A percentile compares a stretch with the other conserved stretches of the same genome.
Evolutionary conservation across 2,797 vertebrate genomes (phyloP).

Genomic region (Anguilla pacifica): DNA sequence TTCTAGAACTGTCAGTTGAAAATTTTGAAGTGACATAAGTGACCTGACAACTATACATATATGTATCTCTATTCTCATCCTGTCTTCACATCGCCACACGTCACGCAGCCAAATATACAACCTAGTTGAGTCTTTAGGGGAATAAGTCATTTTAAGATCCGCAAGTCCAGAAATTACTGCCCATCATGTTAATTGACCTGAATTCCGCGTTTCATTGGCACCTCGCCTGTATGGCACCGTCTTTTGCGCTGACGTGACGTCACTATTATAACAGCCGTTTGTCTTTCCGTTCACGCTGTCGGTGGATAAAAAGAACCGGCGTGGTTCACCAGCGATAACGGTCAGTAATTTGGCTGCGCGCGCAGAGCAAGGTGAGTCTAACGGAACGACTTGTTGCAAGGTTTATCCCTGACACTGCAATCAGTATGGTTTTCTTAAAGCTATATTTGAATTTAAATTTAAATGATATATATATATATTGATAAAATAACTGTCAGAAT

Average conservation of each 20-base stretch:
- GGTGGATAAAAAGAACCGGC: slow-evolving; percentile 2
- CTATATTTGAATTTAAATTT: neutral
- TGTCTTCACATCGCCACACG: too few species aligned
- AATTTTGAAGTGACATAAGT: too few species aligned
- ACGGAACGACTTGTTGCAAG: neutral
- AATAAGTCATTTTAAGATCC: too few species aligned
- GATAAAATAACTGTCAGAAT: neutral
- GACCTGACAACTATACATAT: too few species aligned
- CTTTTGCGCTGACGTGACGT: neutral
- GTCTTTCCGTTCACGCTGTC: neutral
- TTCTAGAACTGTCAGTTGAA: too few species aligned
- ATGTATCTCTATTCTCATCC: too few species aligned
- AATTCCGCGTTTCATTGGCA: neutral
- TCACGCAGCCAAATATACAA: too few species aligned
- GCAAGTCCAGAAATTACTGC: too few species aligned
- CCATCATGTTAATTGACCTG: neutral
- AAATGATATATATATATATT: too few species aligned
- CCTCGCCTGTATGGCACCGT: neutral
- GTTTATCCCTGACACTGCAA: neutral
- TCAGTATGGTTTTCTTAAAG: neutral
- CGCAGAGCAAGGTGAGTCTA: neutral
- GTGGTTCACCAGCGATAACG: neutral
- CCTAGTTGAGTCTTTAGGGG: too few species aligned
- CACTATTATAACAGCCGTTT: neutral
- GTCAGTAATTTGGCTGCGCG: neutral